phyloP scores from a whole-genome alignment of 2,113 vertebrate species.

The Saimiri boliviensis region DNA sequence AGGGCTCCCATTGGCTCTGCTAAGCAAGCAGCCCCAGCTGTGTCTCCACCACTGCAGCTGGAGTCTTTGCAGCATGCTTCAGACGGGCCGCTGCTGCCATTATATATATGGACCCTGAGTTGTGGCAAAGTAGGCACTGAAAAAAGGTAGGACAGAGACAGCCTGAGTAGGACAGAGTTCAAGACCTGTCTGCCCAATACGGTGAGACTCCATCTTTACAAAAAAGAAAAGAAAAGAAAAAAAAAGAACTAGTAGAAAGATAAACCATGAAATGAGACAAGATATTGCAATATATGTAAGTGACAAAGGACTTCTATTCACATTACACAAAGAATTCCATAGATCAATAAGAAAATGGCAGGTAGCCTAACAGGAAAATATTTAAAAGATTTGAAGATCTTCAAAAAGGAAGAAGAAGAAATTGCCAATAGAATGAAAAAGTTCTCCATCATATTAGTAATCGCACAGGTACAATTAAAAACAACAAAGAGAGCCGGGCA shows the following conservation, averaged over 20 bases:
- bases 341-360: background rate
- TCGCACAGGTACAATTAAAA: background rate
- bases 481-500: too few species aligned
- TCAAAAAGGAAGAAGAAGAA: background rate
- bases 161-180: too few species aligned
- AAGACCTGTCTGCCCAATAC: too few species aligned
- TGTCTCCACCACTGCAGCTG: too few species aligned
- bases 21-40: too few species aligned
- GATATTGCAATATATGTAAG: background rate
- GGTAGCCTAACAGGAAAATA: background rate
- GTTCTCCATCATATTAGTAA: background rate
- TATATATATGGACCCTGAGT: background rate
- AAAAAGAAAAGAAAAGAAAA: background rate
- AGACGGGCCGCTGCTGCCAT: too few species aligned
- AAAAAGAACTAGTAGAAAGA: background rate
- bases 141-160: background rate
- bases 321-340: background rate
- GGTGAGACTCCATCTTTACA: too few species aligned
- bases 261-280: background rate
- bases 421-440: background rate
- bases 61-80: too few species aligned
- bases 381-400: background rate
- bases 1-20: too few species aligned
- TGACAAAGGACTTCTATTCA: background rate
- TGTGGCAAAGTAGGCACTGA: background rate